Conservation (phyloP, 2,888 invertebrate species). For the Nebria brevicollis region DNA sequence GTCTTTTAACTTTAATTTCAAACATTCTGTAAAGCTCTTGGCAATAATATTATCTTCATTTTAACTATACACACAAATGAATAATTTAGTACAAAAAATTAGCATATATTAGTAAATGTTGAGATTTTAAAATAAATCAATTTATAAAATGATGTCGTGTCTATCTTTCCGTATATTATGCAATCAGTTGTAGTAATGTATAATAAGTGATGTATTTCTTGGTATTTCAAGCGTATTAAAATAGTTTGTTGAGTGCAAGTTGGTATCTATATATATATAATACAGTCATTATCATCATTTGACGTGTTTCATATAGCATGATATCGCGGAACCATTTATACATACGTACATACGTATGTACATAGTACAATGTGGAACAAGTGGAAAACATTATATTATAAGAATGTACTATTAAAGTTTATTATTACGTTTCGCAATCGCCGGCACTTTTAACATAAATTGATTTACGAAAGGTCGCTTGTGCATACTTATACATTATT, state of each 20-base stretch:
- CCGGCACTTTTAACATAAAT: slow-evolving; percentile 40
- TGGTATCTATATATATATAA: neutral
- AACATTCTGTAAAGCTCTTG: too few relatives aligned
- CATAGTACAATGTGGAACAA: slow-evolving; percentile 18
- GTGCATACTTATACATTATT: neutral
- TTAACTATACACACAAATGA: too few relatives aligned
- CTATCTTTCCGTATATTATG: neutral
- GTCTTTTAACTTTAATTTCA: too few relatives aligned
- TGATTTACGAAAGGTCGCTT: slow-evolving; percentile 42
- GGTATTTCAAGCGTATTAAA: neutral
- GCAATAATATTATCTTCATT: too few relatives aligned
- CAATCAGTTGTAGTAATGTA: neutral
- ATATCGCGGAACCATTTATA: too few relatives aligned
- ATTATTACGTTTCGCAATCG: slow-evolving; percentile 43
- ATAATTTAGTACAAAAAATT: too few relatives aligned
- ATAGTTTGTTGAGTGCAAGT: neutral
- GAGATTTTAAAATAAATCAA: neutral
- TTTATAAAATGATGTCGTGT: neutral
- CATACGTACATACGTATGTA: too few relatives aligned
- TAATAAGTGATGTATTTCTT: neutral
- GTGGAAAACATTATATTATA: slow-evolving; percentile 13
- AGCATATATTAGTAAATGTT: too few relatives aligned
- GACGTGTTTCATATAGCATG: too few relatives aligned
- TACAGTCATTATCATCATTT: too few relatives aligned
- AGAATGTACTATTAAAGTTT: slow-evolving; percentile 19